Evolutionary conservation across 1,140 invertebrate species (phyloP), one percentile per base, ranked within the genome.

Genomic region (Agrypnia vestita): DNA sequence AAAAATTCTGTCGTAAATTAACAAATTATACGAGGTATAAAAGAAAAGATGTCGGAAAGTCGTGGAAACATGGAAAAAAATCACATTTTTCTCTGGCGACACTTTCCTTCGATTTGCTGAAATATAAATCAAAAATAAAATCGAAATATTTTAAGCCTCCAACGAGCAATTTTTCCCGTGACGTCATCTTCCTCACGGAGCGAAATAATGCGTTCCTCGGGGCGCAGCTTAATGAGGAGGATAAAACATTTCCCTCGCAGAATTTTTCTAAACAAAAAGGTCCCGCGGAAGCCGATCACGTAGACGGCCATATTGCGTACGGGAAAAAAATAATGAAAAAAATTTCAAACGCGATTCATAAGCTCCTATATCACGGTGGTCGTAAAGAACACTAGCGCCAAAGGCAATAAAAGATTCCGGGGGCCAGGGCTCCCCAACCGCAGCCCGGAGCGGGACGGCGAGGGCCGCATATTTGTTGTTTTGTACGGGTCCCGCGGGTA

Each of bases 301-400:
- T 76, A 76, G 47, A 43, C 56, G 69, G 76, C 21, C 51, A 73
- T 75, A 51, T 47, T 69, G 43, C 44, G 78, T 51, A 62, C 46
- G 71, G 69, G 71, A 71, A 81, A 81, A 78, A 78, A 78, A 76
- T 81, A 78, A 81, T 81, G 73, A 81, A 77, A 79, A 82, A 82
- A 79, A 64, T 69, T 69, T 79, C 71, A 69, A 81, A 77, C 80
- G 80, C 80, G 78, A 81, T 81, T 81, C 80, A 81, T 81, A 81
- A 81, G 80, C 80, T 81, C 80, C 76, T 81, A 78, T 81, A 78
- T 81, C 80, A 81, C 80, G 76, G 71, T 78, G 80, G 80, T 78
- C 80, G 76, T 81, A 81, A 81, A 81, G 80, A 77, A 81, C 80
- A 81, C 80, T 76, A 81, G 80, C 67, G 80, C 80, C 80, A 74